Evolutionary conservation across 2,797 vertebrate species (phyloP).

Genomic region (Amazona ochrocephala): DNA sequence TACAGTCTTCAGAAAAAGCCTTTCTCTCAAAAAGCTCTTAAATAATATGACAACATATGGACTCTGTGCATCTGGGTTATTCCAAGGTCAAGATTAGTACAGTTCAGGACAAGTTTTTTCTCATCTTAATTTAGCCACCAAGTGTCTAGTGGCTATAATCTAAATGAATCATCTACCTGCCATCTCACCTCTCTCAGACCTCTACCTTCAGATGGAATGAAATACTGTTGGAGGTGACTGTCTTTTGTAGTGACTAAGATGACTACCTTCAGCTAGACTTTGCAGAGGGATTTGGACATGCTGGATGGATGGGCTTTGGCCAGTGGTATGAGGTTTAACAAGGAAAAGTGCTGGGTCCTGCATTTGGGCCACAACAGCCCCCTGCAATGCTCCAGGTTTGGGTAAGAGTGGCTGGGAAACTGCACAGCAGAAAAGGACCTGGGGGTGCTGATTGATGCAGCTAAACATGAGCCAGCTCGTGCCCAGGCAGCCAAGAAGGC

Average conservation of each 20-base stretch:
- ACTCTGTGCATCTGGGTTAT: neutral
- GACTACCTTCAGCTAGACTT: neutral
- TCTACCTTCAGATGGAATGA: neutral
- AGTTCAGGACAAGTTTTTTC: neutral
- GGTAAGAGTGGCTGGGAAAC: neutral
- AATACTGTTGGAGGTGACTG: neutral
- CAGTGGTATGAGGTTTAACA: neutral
- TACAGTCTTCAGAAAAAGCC: neutral
- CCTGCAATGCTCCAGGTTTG: neutral
- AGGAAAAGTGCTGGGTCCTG: neutral
- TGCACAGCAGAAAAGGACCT: neutral
- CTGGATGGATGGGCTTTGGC: neutral
- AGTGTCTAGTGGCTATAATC: neutral
- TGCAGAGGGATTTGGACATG: neutral
- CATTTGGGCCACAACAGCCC: neutral
- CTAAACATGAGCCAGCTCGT: neutral
- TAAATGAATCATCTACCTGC: neutral
- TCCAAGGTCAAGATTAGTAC: neutral
- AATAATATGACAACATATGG: neutral
- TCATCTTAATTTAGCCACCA: neutral
- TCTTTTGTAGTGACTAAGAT: neutral
- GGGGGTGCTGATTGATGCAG: neutral
- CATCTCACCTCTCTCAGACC: neutral
- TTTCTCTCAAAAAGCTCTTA: neutral
- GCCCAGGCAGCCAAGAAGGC: neutral